phyloP scores from a whole-genome alignment of 1,140 invertebrate genomes.

The Mercenaria mercenaria region DNA sequence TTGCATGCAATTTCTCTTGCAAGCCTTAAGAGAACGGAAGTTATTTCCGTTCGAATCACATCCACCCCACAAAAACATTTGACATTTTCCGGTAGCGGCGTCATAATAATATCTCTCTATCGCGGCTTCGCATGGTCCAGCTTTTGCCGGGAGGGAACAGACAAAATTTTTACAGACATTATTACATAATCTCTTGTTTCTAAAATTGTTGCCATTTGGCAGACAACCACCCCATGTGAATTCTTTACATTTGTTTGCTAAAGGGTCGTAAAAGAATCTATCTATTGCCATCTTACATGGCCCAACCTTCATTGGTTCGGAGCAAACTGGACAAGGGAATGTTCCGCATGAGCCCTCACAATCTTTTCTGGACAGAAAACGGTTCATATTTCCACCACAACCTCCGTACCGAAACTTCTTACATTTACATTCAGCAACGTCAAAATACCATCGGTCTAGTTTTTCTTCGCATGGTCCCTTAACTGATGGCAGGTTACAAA shows the following conservation, averaged over 20 bases:
- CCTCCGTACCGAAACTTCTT: conserved; percentile 88
- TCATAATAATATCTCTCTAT: not conserved
- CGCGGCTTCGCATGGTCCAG: not conserved
- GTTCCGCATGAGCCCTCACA: not conserved
- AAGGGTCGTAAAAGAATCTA: not conserved
- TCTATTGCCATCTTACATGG: not conserved
- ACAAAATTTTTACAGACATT: not conserved
- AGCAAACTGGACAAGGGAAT: not conserved
- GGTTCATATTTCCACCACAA: conserved; percentile 88
- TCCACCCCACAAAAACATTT: not conserved
- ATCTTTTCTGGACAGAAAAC: conserved; percentile 82
- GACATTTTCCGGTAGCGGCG: not conserved
- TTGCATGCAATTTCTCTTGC: not conserved
- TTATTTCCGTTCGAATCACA: too few relatives aligned
- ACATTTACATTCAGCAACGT: conserved; percentile 83
- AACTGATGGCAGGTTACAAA: not conserved
- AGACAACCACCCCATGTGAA: not conserved
- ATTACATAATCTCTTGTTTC: not conserved
- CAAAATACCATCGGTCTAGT: conserved; percentile 86
- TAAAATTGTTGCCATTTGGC: not conserved
- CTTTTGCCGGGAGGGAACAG: not conserved
- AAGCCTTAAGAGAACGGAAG: not conserved
- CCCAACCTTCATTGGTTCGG: not conserved
- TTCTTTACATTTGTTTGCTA: not conserved
- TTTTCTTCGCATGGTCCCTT: not conserved